Evolutionary conservation across 2,797 vertebrate genomes (phyloP).

Genomic region (Mormyrops attenuatus): DNA sequence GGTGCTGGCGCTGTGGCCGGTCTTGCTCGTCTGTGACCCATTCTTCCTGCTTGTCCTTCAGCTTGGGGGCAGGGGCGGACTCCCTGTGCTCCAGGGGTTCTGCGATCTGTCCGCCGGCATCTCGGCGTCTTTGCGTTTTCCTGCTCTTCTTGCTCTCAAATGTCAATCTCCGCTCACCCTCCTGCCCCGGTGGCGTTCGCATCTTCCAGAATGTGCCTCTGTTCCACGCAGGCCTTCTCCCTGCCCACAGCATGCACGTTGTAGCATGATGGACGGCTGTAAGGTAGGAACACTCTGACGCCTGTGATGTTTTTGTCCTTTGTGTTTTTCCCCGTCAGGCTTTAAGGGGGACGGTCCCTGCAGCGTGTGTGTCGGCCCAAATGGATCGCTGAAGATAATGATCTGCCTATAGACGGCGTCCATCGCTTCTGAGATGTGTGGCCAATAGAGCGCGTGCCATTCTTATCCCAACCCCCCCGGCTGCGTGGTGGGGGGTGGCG

Average conservation of each 20-base stretch:
- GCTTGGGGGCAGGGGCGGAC: not conserved
- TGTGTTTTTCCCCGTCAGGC: conserved; percentile 58
- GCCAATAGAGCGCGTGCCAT: not conserved
- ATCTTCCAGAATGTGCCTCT: not conserved
- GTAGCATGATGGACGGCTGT: conserved; percentile 38
- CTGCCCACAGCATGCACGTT: not conserved
- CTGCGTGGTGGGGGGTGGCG: not conserved
- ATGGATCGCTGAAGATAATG: conserved; percentile 66
- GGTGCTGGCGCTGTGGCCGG: not conserved
- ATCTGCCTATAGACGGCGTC: conserved; percentile 67
- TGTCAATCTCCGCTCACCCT: not conserved
- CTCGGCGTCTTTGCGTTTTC: not conserved
- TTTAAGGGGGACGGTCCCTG: conserved; percentile 47
- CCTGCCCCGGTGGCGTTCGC: not conserved
- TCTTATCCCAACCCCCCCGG: not conserved
- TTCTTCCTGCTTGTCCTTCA: not conserved
- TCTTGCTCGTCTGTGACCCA: not conserved
- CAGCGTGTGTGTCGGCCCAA: conserved; percentile 50
- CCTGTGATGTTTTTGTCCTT: conserved; percentile 35
- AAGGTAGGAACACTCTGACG: conserved; percentile 44
- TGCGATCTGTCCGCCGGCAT: not conserved
- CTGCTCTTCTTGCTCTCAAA: not conserved
- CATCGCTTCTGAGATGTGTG: conserved; percentile 49
- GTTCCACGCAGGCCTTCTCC: not conserved
- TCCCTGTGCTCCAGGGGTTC: not conserved